A percentile compares a stretch with the other conserved stretches of the same genome.
Evolutionary conservation across 2,888 invertebrate genomes (phyloP).

Genomic region (Lissonota sp.): DNA sequence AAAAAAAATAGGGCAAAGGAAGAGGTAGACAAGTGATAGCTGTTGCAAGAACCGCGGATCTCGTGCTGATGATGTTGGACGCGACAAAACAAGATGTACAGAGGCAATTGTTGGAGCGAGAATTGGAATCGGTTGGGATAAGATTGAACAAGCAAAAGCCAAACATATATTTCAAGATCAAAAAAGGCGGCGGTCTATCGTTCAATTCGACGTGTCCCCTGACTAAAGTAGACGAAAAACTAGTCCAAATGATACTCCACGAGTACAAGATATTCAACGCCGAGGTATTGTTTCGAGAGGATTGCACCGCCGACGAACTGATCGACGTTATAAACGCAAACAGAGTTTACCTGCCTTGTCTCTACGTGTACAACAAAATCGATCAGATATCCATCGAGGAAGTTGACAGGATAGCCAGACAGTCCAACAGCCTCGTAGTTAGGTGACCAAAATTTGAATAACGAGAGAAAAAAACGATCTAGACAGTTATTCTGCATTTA

Average conservation of each 20-base stretch:
- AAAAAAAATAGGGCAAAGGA: slow-evolving; percentile 89
- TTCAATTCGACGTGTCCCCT: slow-evolving; percentile 98
- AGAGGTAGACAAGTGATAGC: slow-evolving; percentile 98
- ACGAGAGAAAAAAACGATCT: slow-evolving; percentile 12
- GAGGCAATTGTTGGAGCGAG: slow-evolving; percentile 94
- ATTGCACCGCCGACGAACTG: slow-evolving; percentile 97
- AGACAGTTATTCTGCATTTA: neutral
- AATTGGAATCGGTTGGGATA: slow-evolving; percentile 99
- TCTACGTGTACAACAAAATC: slow-evolving; percentile 99
- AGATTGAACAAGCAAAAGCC: slow-evolving; percentile 97
- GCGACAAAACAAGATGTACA: slow-evolving; percentile 99
- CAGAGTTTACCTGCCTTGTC: slow-evolving; percentile 95
- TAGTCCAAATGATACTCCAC: slow-evolving; percentile 98
- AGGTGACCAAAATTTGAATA: slow-evolving; percentile 86
- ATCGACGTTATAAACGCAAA: slow-evolving; percentile 99
- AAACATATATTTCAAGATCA: slow-evolving; percentile 98
- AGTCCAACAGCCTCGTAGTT: slow-evolving; percentile 95
- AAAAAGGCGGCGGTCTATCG: slow-evolving; percentile 98
- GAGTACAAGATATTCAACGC: slow-evolving; percentile 99
- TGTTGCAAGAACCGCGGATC: slow-evolving; percentile 98
- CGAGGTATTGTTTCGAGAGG: slow-evolving; percentile 97
- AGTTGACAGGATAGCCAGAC: slow-evolving; percentile 96
- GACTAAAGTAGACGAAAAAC: slow-evolving; percentile 97
- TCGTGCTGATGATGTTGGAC: slow-evolving; percentile 99
- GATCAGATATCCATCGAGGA: slow-evolving; percentile 99